phyloP scores from a whole-genome alignment of 1,140 invertebrate species.

The Cotesia typhae region DNA sequence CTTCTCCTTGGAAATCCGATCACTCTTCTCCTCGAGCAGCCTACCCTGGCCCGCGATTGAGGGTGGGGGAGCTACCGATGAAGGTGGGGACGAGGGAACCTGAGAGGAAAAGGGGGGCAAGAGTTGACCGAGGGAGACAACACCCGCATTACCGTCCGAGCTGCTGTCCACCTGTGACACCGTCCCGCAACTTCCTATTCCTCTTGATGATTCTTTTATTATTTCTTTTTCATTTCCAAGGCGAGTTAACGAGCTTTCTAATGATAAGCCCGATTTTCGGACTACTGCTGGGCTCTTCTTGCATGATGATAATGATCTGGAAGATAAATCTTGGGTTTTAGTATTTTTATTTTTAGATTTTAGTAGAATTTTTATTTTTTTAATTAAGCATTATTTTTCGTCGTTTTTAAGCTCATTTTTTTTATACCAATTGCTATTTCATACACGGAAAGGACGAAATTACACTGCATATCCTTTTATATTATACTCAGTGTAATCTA shows the following conservation, averaged over 20 bases:
- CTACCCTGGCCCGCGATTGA: constrained; percentile 56
- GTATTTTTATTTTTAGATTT: too few species aligned
- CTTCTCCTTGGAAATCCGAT: constrained; percentile 84
- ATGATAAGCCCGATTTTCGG: constrained; percentile 11
- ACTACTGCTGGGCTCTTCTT: constrained; percentile 47
- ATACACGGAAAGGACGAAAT: too few species aligned
- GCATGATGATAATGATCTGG: constrained; percentile 49
- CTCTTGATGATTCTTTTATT: constrained; percentile 50
- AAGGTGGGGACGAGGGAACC: too few species aligned
- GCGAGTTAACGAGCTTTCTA: constrained; percentile 33
- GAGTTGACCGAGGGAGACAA: constrained; percentile 66
- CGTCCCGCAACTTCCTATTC: constrained; percentile 34
- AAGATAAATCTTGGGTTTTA: neutral
- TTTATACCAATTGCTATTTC: too few species aligned
- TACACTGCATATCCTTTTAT: too few species aligned
- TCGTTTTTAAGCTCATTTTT: too few species aligned
- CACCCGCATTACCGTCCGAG: constrained; percentile 71
- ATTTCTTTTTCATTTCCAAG: constrained; percentile 20
- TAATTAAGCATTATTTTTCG: too few species aligned
- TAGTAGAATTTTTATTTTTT: too few species aligned
- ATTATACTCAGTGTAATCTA: too few species aligned
- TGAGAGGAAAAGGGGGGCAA: constrained; percentile 55
- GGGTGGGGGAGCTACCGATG: constrained; percentile 49
- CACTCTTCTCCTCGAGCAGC: constrained; percentile 71
- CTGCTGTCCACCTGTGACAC: constrained; percentile 65